Conservation (phyloP, 2,113 vertebrate species). For the Furnarius figulus region DNA sequence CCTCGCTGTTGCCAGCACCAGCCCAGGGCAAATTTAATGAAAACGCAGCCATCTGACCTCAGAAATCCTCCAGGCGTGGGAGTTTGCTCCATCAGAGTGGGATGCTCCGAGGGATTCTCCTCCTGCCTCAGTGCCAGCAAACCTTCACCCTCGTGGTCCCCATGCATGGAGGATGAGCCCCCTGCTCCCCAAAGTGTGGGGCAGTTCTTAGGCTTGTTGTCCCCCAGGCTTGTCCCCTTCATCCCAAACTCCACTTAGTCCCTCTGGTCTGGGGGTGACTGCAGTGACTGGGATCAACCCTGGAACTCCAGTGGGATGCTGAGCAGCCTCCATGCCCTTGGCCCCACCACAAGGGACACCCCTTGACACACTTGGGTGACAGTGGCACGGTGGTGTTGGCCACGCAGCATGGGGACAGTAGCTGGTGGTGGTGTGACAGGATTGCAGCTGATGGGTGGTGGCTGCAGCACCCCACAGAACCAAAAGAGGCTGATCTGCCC, state of each 20-base stretch:
- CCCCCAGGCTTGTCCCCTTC: neutral
- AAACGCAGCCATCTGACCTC: neutral
- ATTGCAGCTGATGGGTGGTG: neutral
- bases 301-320: fast-evolving
- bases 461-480: neutral
- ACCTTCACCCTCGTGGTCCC: neutral
- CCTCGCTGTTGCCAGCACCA: neutral
- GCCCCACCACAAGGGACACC: neutral
- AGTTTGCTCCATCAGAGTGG: neutral
- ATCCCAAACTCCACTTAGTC: neutral
- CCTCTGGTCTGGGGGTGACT: neutral
- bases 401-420: neutral
- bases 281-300: fast-evolving
- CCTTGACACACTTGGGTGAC: neutral
- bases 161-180: fast-evolving
- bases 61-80: neutral
- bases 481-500: neutral
- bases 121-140: neutral
- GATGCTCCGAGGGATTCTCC: neutral
- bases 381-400: neutral
- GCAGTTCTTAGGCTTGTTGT: neutral
- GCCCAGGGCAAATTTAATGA: neutral
- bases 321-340: fast-evolving
- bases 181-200: fast-evolving
- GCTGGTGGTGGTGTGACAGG: neutral